Evolutionary conservation across 2,888 invertebrate genomes (phyloP).

Genomic region (Laothoe populi): DNA sequence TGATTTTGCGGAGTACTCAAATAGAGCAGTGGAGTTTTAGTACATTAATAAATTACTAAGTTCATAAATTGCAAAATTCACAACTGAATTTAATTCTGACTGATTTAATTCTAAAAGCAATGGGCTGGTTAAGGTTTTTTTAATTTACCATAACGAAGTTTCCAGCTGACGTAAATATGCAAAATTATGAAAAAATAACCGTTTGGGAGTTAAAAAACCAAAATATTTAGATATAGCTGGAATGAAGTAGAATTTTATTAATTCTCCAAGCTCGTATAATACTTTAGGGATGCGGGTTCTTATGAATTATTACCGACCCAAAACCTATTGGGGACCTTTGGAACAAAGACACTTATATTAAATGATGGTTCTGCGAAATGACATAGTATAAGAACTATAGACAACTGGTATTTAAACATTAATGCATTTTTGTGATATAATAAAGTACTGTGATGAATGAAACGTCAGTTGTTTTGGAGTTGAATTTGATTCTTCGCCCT

Average conservation of each 20-base stretch:
- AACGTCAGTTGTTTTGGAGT: neutral
- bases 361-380: slow-evolving; percentile 52
- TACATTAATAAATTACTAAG: slow-evolving; percentile 41
- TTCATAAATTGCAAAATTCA: slow-evolving; percentile 31
- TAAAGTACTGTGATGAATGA: neutral
- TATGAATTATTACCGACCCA: slow-evolving; percentile 58
- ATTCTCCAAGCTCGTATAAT: slow-evolving; percentile 35
- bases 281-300: slow-evolving; percentile 41
- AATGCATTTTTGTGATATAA: neutral
- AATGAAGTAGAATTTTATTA: slow-evolving; percentile 46
- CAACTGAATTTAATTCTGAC: slow-evolving; percentile 32
- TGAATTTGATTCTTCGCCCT: neutral
- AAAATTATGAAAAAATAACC: slow-evolving; percentile 23
- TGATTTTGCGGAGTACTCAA: slow-evolving; percentile 51
- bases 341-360: slow-evolving; percentile 61
- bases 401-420: no score
- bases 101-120: slow-evolving; percentile 28
- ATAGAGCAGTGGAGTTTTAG: slow-evolving; percentile 39
- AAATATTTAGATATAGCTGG: slow-evolving; percentile 26
- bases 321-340: slow-evolving; percentile 47
- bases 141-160: slow-evolving; percentile 36
- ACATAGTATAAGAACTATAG: slow-evolving; percentile 45
- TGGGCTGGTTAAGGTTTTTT: slow-evolving; percentile 50
- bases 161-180: slow-evolving; percentile 38
- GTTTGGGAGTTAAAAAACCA: slow-evolving; percentile 36